A percentile compares a stretch with the other conserved stretches of the same genome.
Evolutionary conservation across 1,140 invertebrate genomes (phyloP).

Genomic region (Homalodisca vitripennis): DNA sequence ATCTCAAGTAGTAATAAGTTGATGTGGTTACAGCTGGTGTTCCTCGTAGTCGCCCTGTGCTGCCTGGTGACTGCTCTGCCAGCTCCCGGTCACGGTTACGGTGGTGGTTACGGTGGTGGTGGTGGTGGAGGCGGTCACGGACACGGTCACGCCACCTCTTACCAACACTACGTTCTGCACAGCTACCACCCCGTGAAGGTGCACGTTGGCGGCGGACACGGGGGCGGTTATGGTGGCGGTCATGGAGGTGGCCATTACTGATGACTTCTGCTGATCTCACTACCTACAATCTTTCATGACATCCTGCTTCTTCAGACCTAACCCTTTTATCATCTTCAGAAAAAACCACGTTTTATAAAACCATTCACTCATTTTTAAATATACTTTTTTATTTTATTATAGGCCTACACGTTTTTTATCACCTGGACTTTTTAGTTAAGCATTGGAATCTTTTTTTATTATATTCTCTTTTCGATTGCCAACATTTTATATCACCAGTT

Average conservation of each 20-base stretch:
- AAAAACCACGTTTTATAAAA: too few species aligned
- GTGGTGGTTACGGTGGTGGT: slow-evolving; percentile 26
- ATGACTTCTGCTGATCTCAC: neutral
- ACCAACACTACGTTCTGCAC: slow-evolving; percentile 40
- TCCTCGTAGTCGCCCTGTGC: neutral
- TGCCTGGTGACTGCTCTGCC: slow-evolving; percentile 10
- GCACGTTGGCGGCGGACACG: neutral
- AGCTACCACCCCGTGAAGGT: slow-evolving; percentile 39
- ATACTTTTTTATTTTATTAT: too few species aligned
- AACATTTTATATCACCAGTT: too few species aligned
- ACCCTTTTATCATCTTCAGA: too few species aligned
- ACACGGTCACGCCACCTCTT: slow-evolving; percentile 40
- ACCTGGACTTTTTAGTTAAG: too few species aligned
- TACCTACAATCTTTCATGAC: neutral
- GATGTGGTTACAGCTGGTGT: neutral
- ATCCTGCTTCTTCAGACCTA: too few species aligned
- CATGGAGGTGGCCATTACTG: neutral
- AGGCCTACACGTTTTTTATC: too few species aligned
- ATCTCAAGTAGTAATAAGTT: too few species aligned
- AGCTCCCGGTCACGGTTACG: neutral
- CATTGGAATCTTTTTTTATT: too few species aligned
- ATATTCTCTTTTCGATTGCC: too few species aligned
- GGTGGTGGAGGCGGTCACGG: slow-evolving; percentile 32
- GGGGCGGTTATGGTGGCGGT: neutral
- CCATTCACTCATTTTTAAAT: too few species aligned